Conservation (phyloP, 2,113 vertebrate species). For the Poeciliopsis turrubarensis region DNA sequence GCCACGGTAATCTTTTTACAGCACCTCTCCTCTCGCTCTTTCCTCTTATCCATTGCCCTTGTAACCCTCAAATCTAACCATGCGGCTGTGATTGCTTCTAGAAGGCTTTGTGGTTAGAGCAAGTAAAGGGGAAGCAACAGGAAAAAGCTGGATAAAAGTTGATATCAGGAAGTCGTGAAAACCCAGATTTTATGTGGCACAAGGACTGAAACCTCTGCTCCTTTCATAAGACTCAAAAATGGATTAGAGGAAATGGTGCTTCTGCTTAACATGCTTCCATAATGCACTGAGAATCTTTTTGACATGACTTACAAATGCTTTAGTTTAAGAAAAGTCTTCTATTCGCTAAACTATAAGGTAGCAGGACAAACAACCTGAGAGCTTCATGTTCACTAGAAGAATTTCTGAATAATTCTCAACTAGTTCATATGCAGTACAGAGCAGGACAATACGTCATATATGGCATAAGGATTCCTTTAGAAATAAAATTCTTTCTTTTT, state of each 20-base stretch:
- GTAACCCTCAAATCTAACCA: constrained; percentile 44
- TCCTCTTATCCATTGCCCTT: constrained; percentile 61
- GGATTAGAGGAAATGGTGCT: constrained; percentile 66
- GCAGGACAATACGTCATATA: constrained; percentile 3
- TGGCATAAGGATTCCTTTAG: constrained; percentile 7
- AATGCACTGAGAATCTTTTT: constrained; percentile 49
- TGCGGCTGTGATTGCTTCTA: constrained; percentile 64
- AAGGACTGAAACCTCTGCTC: constrained; percentile 32
- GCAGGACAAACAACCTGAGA: too few relatives aligned
- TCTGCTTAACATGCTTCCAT: constrained; percentile 40
- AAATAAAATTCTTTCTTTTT: neutral
- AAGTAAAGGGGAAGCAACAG: constrained; percentile 14
- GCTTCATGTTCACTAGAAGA: too few relatives aligned
- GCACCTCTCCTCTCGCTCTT: constrained; percentile 52
- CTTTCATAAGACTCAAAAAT: constrained; percentile 52
- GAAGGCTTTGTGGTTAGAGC: constrained; percentile 61
- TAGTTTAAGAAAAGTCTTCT: constrained; percentile 15
- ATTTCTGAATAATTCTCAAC: constrained; percentile 49
- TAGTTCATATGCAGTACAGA: constrained; percentile 17
- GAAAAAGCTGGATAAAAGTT: constrained; percentile 47
- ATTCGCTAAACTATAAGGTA: too few relatives aligned
- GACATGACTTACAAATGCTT: constrained; percentile 45
- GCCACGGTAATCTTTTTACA: constrained; percentile 74
- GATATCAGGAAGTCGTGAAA: constrained; percentile 46
- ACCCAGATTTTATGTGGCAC: constrained; percentile 32